Evolutionary conservation across 2,113 vertebrate genomes (phyloP), one percentile per base, ranked within the genome.

Genomic region (Eurystomus gularis): DNA sequence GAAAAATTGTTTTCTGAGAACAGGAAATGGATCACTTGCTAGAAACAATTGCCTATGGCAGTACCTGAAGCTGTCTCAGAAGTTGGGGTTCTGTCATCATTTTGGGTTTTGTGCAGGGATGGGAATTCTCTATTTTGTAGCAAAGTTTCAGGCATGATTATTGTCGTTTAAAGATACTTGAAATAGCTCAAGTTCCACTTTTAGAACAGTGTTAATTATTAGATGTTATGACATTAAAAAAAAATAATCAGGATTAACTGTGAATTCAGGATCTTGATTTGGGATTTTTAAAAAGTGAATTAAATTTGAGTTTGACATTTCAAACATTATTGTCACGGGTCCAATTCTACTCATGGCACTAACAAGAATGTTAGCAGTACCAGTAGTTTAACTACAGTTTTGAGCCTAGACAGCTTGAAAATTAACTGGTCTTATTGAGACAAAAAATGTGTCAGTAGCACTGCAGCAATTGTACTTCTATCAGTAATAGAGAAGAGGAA

Each of bases 241-340:
- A 70, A 77, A 83, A 49, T 11, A 6, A 17, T 33, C 17, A 58
- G 28, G 2, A 31, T 31, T 72, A 52, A 44, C n/a, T 60, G 2
- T 61, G 18, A 92, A 46, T 29, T 71, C 55, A 46, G 28, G 19
- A 70, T 46, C 51, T 80, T 70, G 28, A 52, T 0, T 6, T 94
- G 39, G 80, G 24, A 66, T 42, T 83, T 15, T 2, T 31, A 35
- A 70, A 86, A 93, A 83, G 28, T 39, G 0, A 57, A 3, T 61
- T 61, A 40, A 51, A 4, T 29, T 70, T 44, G n/a, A 64, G 6
- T 80, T 51, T 80, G 23, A 48, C 12, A 62, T 88, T 88, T 25
- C 17, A 64, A 95, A 76, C 6, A 13, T 2, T 46, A 2, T 37
- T 86, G 12, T 61, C 49, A 42, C 0, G 0, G 1, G 3, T 70